Conservation (phyloP, 1,140 invertebrate species). For the Nomia melanderi region DNA sequence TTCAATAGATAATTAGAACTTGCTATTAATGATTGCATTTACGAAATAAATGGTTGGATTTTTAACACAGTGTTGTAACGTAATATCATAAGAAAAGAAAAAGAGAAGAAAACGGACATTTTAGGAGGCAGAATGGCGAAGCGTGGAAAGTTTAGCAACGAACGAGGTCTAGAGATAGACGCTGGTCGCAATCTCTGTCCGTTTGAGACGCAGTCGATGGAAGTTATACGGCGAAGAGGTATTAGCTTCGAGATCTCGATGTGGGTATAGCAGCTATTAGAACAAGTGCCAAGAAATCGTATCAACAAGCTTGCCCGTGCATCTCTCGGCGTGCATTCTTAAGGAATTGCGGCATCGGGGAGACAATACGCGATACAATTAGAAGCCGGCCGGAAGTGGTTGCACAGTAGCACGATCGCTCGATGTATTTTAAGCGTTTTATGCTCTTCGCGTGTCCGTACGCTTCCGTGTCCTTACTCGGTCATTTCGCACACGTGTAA, state of each 20-base stretch:
- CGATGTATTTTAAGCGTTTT: not conserved
- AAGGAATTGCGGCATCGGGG: not conserved
- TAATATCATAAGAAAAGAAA: too few relatives aligned
- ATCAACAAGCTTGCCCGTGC: not conserved
- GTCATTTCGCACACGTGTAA: too few relatives aligned
- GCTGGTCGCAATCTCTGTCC: not conserved
- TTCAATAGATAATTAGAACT: too few relatives aligned
- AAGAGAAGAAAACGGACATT: too few relatives aligned
- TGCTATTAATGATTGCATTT: too few relatives aligned
- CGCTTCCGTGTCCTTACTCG: too few relatives aligned
- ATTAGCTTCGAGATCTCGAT: not conserved
- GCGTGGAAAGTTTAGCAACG: too few relatives aligned
- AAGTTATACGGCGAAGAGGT: not conserved
- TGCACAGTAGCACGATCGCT: not conserved
- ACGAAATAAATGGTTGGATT: too few relatives aligned
- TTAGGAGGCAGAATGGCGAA: too few relatives aligned
- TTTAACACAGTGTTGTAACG: too few relatives aligned
- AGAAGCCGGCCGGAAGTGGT: not conserved
- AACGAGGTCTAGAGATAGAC: too few relatives aligned
- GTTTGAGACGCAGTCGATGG: not conserved
- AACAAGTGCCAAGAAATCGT: constrained; percentile 2
- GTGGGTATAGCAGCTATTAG: not conserved
- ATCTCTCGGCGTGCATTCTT: not conserved
- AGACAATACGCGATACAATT: constrained; percentile 11
- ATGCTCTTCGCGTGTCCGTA: not conserved